Base-by-base conservation (phyloP, 2,797 vertebrate genomes). In the Acestrorhynchus altus region DNA sequence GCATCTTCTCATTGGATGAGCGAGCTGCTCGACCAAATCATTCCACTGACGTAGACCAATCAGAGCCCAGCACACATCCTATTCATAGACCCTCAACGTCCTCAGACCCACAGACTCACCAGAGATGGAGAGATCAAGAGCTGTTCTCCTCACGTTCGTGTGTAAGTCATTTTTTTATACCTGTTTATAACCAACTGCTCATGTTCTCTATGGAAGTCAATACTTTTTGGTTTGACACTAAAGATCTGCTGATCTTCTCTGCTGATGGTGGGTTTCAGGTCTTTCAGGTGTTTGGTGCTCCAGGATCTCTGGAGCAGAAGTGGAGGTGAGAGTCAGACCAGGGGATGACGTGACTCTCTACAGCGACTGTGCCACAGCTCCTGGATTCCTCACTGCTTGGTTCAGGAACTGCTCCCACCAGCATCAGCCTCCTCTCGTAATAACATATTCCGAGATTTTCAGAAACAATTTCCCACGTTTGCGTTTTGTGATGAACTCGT, bases 271-370 rank as follows among this genome's bases (percentile, higher is more conserved):
- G 61, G 18, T 60, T 42, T 81, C 10, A 35, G 31, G 31, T 16
- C 4, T 18, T 49, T 15, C 52, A 81, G 81, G 31, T 80, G 42
- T 78, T 61, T 24, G 83, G 39, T 52, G 73, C 49, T 71, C 31
- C 44, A 46, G 1, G n/a, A 49, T 63, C 66, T 74, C 60, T 68
- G 78, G 49, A 70, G 39, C 49, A 11, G 65, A 74, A 49, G 22
- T 68, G 28, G 35, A 74, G 74, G 31, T 52, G 52, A 76, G 7
- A 35, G 81, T 87, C 79, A 69, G 7, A 54, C 31, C 46, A 70
- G 84, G 79, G 74, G 79, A 87, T 4, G 76, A 79, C 18, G 35
- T 86, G 18, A 54, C 47, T 60, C 61, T 87, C 60, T 39, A 66
- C 39, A 84, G 81, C 26, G 60, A 85, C 18, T 6, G 40, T 57